Evolutionary conservation across 2,888 invertebrate genomes (phyloP).

Genomic region (Xanthostigma xanthostigma): DNA sequence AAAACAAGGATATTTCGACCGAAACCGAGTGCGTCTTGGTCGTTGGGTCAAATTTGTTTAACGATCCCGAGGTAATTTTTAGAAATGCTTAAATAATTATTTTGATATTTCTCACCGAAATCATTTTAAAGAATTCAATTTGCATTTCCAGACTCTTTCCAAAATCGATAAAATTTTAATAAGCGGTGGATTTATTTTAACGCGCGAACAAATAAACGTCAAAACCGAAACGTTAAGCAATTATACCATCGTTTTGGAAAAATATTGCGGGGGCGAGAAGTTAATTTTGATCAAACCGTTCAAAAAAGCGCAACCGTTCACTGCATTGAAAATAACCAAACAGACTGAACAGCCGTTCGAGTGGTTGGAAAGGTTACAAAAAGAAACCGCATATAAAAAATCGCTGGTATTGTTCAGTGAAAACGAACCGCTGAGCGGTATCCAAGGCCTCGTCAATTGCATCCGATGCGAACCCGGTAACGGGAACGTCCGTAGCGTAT

Average conservation of each 20-base stretch:
- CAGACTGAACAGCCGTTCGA: constrained; percentile 27
- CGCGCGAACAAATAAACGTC: too few species aligned
- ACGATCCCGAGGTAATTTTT: constrained; percentile 28
- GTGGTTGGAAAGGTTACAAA: constrained; percentile 36
- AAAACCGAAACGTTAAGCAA: too few species aligned
- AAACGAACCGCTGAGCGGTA: constrained; percentile 57
- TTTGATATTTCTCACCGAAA: too few species aligned
- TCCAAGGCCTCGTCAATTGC: constrained; percentile 83
- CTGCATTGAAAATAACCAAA: constrained; percentile 30
- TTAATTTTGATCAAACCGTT: constrained; percentile 30
- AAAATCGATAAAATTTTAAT: too few species aligned
- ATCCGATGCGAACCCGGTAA: constrained; percentile 54
- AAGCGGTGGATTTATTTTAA: too few species aligned
- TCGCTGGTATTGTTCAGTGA: constrained; percentile 47
- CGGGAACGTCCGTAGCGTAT: constrained; percentile 40
- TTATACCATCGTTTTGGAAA: too few species aligned
- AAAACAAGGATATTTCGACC: constrained; percentile 40
- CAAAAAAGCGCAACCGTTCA: constrained; percentile 32
- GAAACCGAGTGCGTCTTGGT: constrained; percentile 19
- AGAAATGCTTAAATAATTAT: too few species aligned
- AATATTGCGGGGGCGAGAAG: constrained; percentile 25
- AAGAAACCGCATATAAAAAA: constrained; percentile 24
- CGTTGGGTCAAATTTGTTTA: constrained; percentile 27
- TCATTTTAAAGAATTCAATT: too few species aligned
- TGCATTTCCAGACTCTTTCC: too few species aligned